Percentiles rank a stretch among this genome's conserved stretches.
Evolutionary conservation across 35 echinoderm and acorn worm species (phyloP).

Genomic region (Nesometra sesokonis): DNA sequence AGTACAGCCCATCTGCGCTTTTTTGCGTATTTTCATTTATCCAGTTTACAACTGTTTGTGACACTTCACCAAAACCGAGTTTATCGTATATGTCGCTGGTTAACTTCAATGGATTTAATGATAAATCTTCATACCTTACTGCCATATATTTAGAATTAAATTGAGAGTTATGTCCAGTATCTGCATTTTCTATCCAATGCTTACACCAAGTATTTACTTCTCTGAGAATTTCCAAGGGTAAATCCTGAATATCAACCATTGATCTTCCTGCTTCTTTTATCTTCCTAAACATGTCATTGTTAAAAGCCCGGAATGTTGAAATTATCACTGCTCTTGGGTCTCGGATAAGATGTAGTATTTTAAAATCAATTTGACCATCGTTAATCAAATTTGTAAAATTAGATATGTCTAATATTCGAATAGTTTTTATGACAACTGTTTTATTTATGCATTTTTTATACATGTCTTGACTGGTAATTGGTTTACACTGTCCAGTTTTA

Average conservation of each 20-base stretch:
- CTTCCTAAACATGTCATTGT: neutral
- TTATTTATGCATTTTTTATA: neutral
- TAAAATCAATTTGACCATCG: neutral
- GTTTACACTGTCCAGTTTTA: neutral
- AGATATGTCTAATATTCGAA: neutral
- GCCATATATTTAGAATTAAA: neutral
- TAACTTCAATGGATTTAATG: neutral
- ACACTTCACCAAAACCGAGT: neutral
- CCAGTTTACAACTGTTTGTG: neutral
- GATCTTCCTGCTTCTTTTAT: neutral
- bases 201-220: neutral
- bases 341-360: neutral
- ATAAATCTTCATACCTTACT: neutral
- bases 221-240: neutral
- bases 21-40: neutral
- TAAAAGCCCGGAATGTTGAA: neutral
- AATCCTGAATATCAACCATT: neutral
- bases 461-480: neutral
- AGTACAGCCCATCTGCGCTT: neutral
- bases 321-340: neutral
- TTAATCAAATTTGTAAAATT: neutral
- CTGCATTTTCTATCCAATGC: neutral
- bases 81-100: neutral
- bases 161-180: neutral
- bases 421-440: neutral